Evolutionary conservation across 2,888 invertebrate genomes (phyloP), one percentile per base, ranked within the genome.

Genomic region (Acronicta leporina): DNA sequence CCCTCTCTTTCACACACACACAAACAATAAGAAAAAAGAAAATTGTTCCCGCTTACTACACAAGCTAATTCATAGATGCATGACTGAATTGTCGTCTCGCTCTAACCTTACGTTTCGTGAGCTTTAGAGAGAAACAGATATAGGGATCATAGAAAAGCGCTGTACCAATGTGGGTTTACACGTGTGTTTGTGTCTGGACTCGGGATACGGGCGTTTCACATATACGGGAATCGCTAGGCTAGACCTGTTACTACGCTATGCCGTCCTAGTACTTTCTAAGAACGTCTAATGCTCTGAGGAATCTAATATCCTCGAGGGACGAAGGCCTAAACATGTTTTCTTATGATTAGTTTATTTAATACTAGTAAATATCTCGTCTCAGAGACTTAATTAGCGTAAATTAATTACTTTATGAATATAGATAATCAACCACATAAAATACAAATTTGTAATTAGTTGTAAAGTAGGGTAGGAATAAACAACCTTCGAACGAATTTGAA

Each of bases 191-290:
- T 82, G 81, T 84, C 83, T 81, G 87, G 85, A 88, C 79, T 84
- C 81, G 83, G 83, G 79, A 77, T 63, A 72, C 68, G 68, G 49
- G 44, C 62, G 79, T 80, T 77, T 84, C 10, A 10, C 85, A 87
- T 86, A 86, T 88, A 89, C 86, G 88, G 82, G 84, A 82, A 80
- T 74, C 27, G 82, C 82, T 80, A 80, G 75, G 68, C 81, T 79
- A 87, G 83, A 93, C 90, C 82, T 89, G 83, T 88, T 91, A 75
- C 74, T 46, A 46, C 52, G 71, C 87, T 86, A 89, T 94, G 77
- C 73, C 77, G 69, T 75, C 94, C 94, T 93, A 84, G 93, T 94
- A 92, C 84, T 87, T 94, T 94, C 94, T 94, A 94, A 94, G 92
- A 94, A 92, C 92, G 79, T 94, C 94, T 94, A 94, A 94, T 94